Conservation (phyloP, 1,140 invertebrate species). For the Aphaenogaster floridana region DNA sequence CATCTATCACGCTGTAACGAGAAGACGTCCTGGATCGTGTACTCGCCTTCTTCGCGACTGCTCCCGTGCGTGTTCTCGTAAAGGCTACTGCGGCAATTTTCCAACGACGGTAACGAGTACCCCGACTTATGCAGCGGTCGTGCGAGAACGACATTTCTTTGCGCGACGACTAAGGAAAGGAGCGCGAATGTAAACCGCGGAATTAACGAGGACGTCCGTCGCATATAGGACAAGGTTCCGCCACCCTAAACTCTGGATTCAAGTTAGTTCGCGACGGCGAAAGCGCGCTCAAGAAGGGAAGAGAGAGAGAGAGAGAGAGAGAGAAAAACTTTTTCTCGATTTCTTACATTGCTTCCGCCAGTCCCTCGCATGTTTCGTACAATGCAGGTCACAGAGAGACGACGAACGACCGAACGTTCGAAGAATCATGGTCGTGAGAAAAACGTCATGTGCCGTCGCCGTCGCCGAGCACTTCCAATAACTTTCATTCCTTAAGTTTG, state of each 20-base stretch:
- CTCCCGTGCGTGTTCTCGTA: neutral
- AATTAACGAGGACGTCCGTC: conserved; percentile 46
- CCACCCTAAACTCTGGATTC: conserved; percentile 29
- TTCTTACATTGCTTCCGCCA: conserved; percentile 43
- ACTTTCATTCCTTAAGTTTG: conserved; percentile 57
- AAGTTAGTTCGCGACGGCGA: neutral
- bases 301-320: neutral
- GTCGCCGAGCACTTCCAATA: conserved; percentile 24
- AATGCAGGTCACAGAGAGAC: conserved; percentile 54
- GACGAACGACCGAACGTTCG: conserved; percentile 14
- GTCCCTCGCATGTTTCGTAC: conserved; percentile 14
- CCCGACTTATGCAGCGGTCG: neutral
- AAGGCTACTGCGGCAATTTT: conserved; percentile 10
- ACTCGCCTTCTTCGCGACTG: neutral
- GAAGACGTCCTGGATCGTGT: neutral
- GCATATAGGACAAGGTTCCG: conserved; percentile 41
- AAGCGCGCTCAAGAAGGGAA: neutral
- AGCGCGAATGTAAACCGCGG: conserved; percentile 10
- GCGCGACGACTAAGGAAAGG: neutral
- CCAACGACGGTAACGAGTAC: conserved; percentile 12
- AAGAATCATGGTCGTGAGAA: conserved; percentile 58
- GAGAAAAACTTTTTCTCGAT: conserved; percentile 9
- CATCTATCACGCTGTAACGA: neutral
- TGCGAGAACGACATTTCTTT: conserved; percentile 30
- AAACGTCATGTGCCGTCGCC: conserved; percentile 42